These are phyloP conservation scores for Cremastobaeus sp. DNA, from an alignment of 2,888 invertebrate genomes.

Conservation along the genomic window DNA sequence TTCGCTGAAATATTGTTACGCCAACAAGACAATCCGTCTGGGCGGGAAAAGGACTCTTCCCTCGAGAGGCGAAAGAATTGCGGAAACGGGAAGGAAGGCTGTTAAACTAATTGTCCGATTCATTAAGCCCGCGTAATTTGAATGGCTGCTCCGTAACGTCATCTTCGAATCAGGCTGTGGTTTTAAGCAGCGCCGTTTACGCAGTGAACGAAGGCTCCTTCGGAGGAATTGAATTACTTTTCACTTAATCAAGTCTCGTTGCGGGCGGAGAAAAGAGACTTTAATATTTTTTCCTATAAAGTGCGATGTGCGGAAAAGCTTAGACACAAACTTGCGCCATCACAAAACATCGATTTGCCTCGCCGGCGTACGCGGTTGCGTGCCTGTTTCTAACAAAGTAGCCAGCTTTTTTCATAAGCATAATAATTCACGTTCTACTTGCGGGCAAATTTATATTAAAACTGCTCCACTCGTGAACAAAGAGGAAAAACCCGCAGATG, in stretches of 20 bases:
- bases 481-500: too few species aligned
- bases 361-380: conserved; percentile 13
- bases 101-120: conserved; percentile 42
- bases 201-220: conserved; percentile 23
- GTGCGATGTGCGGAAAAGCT: conserved; percentile 31
- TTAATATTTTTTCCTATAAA: conserved; percentile 32
- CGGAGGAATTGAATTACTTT: conserved; percentile 40
- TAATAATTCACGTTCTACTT: too few species aligned
- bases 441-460: too few species aligned
- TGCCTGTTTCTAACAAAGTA: conserved; percentile 24
- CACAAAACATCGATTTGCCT: conserved; percentile 27
- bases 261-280: conserved; percentile 10
- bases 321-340: conserved; percentile 3
- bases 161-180: conserved; percentile 15
- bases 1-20: too few species aligned
- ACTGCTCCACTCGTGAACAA: too few species aligned
- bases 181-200: conserved; percentile 28
- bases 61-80: too few species aligned
- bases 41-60: too few species aligned
- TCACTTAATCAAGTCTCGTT: conserved; percentile 41
- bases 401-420: conserved; percentile 20
- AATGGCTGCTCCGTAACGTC: conserved; percentile 18
- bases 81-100: too few species aligned
- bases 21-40: too few species aligned
- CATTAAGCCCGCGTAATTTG: conserved; percentile 34